Evolutionary conservation across 2,888 invertebrate genomes (phyloP), one percentile per base, ranked within the genome.

Genomic region (Dioctria linearis): DNA sequence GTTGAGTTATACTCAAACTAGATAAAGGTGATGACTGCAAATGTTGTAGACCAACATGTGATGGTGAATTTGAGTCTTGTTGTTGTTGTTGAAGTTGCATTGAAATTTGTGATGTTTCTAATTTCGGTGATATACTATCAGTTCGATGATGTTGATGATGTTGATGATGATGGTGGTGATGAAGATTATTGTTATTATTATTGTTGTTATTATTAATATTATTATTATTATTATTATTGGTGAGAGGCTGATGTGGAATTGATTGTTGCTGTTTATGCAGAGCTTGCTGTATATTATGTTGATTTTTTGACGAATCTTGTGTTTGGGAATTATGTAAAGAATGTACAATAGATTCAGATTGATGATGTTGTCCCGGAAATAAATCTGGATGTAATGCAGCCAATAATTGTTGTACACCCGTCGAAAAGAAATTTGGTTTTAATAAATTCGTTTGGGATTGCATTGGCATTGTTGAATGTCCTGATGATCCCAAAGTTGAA

Each of bases 341-440:
- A 11, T 59, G 43, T 25, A 25, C 25, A 5, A 71, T 39, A 4
- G 61, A 9, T 13, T 79, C 79, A 9, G 85, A 80, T 82, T 83
- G 66, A 84, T 57, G 79, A 11, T 79, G 67, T 11, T 67, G 43
- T 0, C 86, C 86, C 0, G 88, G 87, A 84, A 89, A 89, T n/a
- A 94, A 91, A 86, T 94, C 94, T 42, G 94, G 94, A 85, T 93
- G 94, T 86, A 95, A 89, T 3, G 94, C 94, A 86, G 94, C 94
- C 37, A 95, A 90, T 82, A 95, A 88, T 86, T 95, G 95, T 86
- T 95, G 95, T 9, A 92, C 92, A 84, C 93, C 93, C 85, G 93
- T 94, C 59, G 94, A 92, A 83, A 95, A 90, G 75, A 95, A 92
- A 88, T 95, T 95, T 78, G 94, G 93, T 85, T 94, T 95, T 73